Conservation (phyloP, 2,888 invertebrate species). For the Nemoura dubitans region DNA sequence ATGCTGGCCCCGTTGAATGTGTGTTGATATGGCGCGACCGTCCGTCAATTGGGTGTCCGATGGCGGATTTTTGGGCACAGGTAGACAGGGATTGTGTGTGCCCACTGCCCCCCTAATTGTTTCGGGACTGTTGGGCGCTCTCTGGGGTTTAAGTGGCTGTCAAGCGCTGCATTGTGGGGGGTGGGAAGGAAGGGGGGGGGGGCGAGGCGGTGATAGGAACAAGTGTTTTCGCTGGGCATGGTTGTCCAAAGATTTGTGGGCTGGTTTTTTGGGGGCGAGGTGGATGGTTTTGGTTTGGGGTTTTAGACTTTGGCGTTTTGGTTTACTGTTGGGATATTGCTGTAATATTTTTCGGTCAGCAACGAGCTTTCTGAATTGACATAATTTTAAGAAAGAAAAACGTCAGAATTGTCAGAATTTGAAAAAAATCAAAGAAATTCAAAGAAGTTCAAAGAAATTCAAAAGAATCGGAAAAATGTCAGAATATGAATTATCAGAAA, state of each 20-base stretch:
- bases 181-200: background rate
- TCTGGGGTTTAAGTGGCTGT: background rate
- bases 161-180: background rate
- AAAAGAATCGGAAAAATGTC: too few relatives aligned
- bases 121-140: background rate
- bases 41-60: background rate
- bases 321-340: too few relatives aligned
- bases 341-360: too few relatives aligned
- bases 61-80: background rate
- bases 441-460: too few relatives aligned
- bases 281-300: too few relatives aligned
- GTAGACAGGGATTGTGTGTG: background rate
- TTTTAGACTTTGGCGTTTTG: too few relatives aligned
- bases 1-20: background rate
- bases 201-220: background rate
- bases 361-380: too few relatives aligned
- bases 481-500: too few relatives aligned
- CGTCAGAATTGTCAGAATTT: too few relatives aligned
- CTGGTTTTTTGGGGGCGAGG: too few relatives aligned
- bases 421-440: too few relatives aligned
- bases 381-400: too few relatives aligned
- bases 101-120: background rate
- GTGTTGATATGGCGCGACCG: background rate
- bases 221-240: background rate
- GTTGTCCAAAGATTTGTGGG: background rate